phyloP scores from a whole-genome alignment of 2,888 invertebrate genomes.

The Tenthredo scrophulariae region DNA sequence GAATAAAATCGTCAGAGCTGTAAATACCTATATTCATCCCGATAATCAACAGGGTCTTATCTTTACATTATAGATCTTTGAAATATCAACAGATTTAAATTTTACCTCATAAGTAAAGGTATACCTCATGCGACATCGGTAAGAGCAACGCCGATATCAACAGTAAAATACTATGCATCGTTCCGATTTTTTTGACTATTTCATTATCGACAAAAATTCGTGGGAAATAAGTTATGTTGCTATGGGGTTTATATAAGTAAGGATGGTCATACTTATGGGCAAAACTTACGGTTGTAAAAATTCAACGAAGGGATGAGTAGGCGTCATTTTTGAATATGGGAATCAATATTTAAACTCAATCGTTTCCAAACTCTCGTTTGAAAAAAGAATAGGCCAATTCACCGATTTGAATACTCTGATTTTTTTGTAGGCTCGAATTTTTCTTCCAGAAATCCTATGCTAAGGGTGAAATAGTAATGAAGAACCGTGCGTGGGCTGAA shows the following conservation, averaged over 20 bases:
- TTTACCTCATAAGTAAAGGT: neutral
- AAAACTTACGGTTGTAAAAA: neutral
- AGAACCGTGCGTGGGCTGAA: neutral
- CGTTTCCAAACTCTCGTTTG: neutral
- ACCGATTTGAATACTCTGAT: neutral
- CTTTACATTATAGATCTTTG: neutral
- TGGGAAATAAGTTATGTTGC: constrained; percentile 1
- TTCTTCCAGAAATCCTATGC: neutral
- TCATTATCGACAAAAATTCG: neutral
- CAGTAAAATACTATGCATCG: neutral
- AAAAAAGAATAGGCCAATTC: neutral
- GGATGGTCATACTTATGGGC: neutral
- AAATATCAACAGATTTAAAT: neutral
- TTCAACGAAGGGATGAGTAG: neutral
- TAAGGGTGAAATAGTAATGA: neutral
- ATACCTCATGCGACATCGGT: neutral
- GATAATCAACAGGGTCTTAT: too few relatives aligned
- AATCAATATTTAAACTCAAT: constrained; percentile 14
- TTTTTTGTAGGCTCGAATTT: neutral
- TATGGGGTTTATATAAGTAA: constrained; percentile 8
- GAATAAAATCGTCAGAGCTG: neutral
- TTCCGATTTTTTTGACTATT: neutral
- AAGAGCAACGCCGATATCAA: neutral
- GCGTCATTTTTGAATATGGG: neutral
- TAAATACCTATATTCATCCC: neutral